These are phyloP conservation scores for Symphodus melops DNA, from an alignment of 2,113 vertebrate species.

Conservation along the genomic window DNA sequence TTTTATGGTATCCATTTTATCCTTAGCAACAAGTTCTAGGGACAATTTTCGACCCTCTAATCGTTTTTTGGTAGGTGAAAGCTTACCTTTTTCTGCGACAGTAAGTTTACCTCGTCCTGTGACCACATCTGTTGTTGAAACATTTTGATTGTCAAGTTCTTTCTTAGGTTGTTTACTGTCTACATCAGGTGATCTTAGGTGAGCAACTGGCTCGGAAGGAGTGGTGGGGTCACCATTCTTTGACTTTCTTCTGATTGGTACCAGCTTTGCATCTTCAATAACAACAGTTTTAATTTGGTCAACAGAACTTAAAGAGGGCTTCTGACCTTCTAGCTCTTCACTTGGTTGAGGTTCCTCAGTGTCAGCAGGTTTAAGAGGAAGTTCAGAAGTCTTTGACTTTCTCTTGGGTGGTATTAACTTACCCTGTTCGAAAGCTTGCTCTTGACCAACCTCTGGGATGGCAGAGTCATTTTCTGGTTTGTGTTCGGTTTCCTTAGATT, in stretches of 20 bases:
- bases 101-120: background rate
- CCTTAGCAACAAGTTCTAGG: background rate
- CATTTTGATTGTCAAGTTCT: background rate
- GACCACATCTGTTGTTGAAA: background rate
- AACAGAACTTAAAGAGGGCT: background rate
- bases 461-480: too few relatives aligned
- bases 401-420: conserved; percentile 40
- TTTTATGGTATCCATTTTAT: too few relatives aligned
- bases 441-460: too few relatives aligned
- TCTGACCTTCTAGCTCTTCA: conserved; percentile 7
- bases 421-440: conserved; percentile 5
- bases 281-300: background rate
- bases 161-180: background rate
- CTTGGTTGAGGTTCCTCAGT: background rate
- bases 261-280: conserved; percentile 3
- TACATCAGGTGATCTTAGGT: background rate
- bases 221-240: conserved; percentile 1
- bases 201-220: background rate
- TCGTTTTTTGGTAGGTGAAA: background rate
- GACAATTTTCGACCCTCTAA: background rate
- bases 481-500: too few relatives aligned
- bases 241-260: conserved; percentile 30
- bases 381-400: conserved; percentile 45
- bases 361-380: conserved; percentile 1
- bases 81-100: background rate